phyloP scores from a whole-genome alignment of 2,113 vertebrate genomes.

The Megaceryle torquata region DNA sequence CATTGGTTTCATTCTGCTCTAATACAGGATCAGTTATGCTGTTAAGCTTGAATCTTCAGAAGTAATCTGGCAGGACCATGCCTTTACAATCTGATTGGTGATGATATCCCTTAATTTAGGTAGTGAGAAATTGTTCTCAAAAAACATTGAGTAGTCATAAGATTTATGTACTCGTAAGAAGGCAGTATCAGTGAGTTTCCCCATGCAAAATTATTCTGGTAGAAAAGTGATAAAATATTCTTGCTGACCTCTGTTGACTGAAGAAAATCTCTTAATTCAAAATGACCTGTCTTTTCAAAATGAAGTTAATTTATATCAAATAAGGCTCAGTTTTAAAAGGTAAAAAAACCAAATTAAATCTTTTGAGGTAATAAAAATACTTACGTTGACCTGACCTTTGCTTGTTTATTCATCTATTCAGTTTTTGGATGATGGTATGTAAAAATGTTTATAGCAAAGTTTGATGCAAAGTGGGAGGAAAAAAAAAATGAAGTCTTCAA shows the following conservation, averaged over 20 bases:
- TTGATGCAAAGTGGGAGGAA: not conserved
- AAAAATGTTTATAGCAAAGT: not conserved
- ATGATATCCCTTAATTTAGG: not conserved
- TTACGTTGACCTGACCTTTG: not conserved
- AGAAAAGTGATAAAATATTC: not conserved
- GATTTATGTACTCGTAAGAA: not conserved
- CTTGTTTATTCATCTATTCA: not conserved
- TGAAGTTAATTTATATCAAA: not conserved
- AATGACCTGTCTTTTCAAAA: conserved; percentile 7
- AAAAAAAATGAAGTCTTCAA: not conserved
- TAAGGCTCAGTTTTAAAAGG: conserved; percentile 5
- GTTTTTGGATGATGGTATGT: not conserved
- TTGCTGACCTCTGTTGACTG: conserved; percentile 13
- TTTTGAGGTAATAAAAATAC: not conserved
- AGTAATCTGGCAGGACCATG: rapidly evolving
- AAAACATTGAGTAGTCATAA: not conserved
- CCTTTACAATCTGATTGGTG: not conserved
- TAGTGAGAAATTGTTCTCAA: not conserved
- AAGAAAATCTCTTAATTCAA: not conserved
- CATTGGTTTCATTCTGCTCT: not conserved
- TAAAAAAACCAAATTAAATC: not conserved
- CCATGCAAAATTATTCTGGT: not conserved
- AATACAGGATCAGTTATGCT: not conserved
- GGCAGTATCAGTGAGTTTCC: not conserved
- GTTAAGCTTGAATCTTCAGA: not conserved